Percentiles rank a stretch among this genome's conserved stretches.
These are phyloP conservation scores for Philopedon plagiatum DNA, from an alignment of 2,888 invertebrate genomes.

Conservation along the genomic window DNA sequence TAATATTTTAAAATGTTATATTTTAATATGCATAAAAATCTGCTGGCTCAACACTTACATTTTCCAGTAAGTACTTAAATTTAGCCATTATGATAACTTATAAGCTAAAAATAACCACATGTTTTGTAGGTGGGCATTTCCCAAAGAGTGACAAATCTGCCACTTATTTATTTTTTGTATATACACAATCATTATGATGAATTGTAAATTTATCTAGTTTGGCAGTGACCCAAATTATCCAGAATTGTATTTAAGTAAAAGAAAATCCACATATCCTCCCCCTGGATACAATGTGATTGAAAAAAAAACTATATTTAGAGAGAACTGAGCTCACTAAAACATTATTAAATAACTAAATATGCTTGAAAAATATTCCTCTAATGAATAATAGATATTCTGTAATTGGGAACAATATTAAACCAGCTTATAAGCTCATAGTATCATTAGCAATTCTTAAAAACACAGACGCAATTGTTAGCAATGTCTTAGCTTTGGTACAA, in stretches of 20 bases:
- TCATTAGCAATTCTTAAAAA: no score
- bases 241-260: neutral
- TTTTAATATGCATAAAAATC: neutral
- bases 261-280: no score
- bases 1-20: neutral
- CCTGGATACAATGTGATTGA: no score
- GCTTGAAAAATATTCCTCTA: no score
- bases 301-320: no score
- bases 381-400: no score
- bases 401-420: no score
- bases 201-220: constrained; percentile 9
- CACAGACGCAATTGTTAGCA: no score
- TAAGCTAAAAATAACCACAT: constrained; percentile 7
- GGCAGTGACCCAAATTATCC: neutral
- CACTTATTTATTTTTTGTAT: constrained; percentile 1
- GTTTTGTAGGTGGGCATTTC: constrained; percentile 9
- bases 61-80: neutral
- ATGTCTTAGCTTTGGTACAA: no score
- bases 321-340: no score
- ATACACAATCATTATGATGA: neutral
- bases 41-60: neutral
- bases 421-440: no score
- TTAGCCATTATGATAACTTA: neutral
- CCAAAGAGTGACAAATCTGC: constrained; percentile 9
- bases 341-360: no score